Percentiles rank a stretch among this genome's conserved stretches.
Conservation (phyloP, 2,888 invertebrate species). For the Abrostola tripartita region DNA sequence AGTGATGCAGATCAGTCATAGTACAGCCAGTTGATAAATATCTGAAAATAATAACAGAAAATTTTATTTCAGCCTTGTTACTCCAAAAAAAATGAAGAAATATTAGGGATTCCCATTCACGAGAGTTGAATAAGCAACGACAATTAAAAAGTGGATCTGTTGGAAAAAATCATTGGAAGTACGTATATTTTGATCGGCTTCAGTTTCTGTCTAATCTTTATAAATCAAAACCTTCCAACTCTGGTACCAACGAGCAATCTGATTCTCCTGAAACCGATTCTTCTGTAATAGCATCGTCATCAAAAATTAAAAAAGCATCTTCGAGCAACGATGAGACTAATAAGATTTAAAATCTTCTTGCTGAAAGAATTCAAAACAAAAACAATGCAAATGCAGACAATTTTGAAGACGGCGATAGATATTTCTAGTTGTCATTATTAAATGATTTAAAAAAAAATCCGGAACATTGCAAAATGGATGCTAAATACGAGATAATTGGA, state of each 20-base stretch:
- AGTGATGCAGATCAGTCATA: conserved; percentile 33
- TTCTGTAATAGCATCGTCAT: conserved; percentile 6
- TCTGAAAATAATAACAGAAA: conserved; percentile 18
- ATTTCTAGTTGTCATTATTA: conserved; percentile 36
- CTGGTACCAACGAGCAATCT: conserved; percentile 15
- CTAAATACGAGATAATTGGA: conserved; percentile 28
- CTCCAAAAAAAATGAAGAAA: conserved; percentile 36
- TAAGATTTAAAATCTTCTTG: conserved; percentile 14
- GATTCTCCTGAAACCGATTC: conserved; percentile 16
- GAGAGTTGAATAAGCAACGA: conserved; percentile 25
- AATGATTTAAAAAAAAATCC: conserved; percentile 29
- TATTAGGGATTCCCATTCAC: conserved; percentile 21
- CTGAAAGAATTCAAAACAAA: conserved; percentile 15
- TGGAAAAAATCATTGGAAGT: conserved; percentile 18
- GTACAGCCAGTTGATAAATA: conserved; percentile 34
- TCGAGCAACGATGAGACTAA: conserved; percentile 8
- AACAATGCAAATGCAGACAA: not conserved
- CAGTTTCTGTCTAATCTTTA: conserved; percentile 13
- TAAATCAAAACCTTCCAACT: conserved; percentile 14
- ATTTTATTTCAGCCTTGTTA: conserved; percentile 29
- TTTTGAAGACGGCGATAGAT: conserved; percentile 32
- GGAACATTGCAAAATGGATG: conserved; percentile 31
- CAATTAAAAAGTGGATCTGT: conserved; percentile 32
- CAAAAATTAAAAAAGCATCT: conserved; percentile 10
- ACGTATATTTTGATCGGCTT: conserved; percentile 13